Conservation (phyloP, 2,888 invertebrate species). For the Cyclophora albipunctata region DNA sequence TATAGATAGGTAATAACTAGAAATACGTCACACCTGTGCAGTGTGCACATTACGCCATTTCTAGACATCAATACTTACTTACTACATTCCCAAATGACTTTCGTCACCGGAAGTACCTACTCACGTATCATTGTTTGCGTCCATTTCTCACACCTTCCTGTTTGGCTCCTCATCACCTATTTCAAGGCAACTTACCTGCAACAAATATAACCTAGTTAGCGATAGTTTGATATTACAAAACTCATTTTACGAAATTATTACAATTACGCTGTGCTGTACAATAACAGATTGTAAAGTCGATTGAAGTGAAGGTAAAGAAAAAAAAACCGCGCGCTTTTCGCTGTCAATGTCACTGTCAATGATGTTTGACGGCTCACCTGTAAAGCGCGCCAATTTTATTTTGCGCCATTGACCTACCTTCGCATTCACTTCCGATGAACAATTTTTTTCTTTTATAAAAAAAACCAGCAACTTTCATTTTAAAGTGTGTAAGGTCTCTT, state of each 20-base stretch:
- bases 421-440: too few species aligned
- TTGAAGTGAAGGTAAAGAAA: conserved; percentile 4
- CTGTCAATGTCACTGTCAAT: conserved; percentile 7
- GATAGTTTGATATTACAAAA: conserved; percentile 9
- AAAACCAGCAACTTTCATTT: too few species aligned
- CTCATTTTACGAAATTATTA: too few species aligned
- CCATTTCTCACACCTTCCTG: conserved; percentile 19
- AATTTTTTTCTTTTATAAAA: too few species aligned
- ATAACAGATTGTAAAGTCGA: conserved; percentile 1
- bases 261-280: too few species aligned
- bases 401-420: not conserved
- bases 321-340: not conserved
- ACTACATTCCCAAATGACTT: not conserved
- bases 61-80: too few species aligned
- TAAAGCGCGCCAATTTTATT: not conserved
- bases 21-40: too few species aligned
- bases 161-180: conserved; percentile 23
- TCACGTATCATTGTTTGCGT: conserved; percentile 26
- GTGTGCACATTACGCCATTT: too few species aligned
- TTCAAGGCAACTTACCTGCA: conserved; percentile 59
- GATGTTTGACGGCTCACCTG: conserved; percentile 1
- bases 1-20: too few species aligned
- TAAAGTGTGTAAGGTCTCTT: too few species aligned
- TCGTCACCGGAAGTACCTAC: conserved; percentile 21
- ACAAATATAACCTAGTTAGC: conserved; percentile 19